A percentile compares a stretch with the other conserved stretches of the same genome.
phyloP scores from a whole-genome alignment of 1,140 invertebrate species.

The Caenorhabditis brenneri region DNA sequence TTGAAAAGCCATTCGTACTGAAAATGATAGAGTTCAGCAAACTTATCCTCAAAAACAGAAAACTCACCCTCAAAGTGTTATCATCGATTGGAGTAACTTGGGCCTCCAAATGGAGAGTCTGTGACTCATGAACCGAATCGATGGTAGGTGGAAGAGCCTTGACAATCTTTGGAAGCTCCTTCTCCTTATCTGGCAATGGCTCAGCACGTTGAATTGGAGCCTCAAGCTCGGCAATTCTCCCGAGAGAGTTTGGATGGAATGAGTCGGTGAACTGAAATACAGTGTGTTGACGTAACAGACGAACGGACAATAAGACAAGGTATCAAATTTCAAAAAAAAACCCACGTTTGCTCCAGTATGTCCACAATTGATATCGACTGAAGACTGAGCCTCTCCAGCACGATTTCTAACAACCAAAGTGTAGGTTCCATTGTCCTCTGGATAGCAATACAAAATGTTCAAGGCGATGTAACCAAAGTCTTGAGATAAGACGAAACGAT shows the following conservation, averaged over 20 bases:
- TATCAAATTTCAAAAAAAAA: slow-evolving; percentile 6
- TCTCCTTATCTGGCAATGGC: slow-evolving; percentile 63
- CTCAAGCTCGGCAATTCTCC: slow-evolving; percentile 65
- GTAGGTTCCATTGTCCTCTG: slow-evolving; percentile 80
- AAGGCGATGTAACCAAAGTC: slow-evolving; percentile 94
- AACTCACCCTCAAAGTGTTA: slow-evolving; percentile 53
- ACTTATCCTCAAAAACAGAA: neutral
- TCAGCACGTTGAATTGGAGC: slow-evolving; percentile 63
- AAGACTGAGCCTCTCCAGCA: slow-evolving; percentile 72
- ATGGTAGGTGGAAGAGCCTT: slow-evolving; percentile 59
- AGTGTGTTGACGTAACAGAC: neutral
- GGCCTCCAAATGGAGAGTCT: slow-evolving; percentile 68
- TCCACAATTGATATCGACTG: slow-evolving; percentile 62
- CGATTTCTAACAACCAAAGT: slow-evolving; percentile 72
- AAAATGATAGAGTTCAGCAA: neutral
- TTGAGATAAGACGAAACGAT: slow-evolving; percentile 74
- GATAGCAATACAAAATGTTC: slow-evolving; percentile 88
- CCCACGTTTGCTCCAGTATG: slow-evolving; percentile 58
- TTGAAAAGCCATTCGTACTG: slow-evolving; percentile 95
- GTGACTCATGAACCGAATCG: slow-evolving; percentile 65
- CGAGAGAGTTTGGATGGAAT: slow-evolving; percentile 66
- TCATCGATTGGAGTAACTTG: slow-evolving; percentile 66
- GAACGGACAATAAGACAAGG: neutral
- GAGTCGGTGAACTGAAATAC: slow-evolving; percentile 62
- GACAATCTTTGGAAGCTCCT: slow-evolving; percentile 63